These are phyloP conservation scores for Ginglymostoma cirratum DNA, from an alignment of 2,113 vertebrate species.

Conservation along the genomic window DNA sequence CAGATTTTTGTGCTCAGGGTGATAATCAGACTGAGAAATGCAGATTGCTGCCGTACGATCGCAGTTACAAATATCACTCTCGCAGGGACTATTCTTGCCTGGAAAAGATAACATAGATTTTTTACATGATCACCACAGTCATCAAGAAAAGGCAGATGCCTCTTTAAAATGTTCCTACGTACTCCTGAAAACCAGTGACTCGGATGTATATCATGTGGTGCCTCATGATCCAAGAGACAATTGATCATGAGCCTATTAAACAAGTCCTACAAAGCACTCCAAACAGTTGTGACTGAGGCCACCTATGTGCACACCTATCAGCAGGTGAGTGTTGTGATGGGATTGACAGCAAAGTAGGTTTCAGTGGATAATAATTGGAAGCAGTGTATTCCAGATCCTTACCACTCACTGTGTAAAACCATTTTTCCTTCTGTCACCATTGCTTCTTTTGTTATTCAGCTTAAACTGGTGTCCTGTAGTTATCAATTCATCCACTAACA, in stretches of 20 bases:
- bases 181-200: not conserved
- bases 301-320: not conserved
- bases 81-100: slow-evolving; percentile 65
- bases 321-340: not conserved
- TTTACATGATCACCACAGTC: not conserved
- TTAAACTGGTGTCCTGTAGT: too few relatives aligned
- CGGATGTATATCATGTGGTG: not conserved
- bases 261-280: not conserved
- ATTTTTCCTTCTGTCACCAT: not conserved
- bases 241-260: not conserved
- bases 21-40: slow-evolving; percentile 61
- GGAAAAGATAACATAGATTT: slow-evolving; percentile 21
- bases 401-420: not conserved
- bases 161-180: not conserved
- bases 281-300: not conserved
- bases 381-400: not conserved
- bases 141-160: not conserved
- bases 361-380: not conserved
- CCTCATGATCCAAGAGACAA: not conserved
- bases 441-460: too few relatives aligned
- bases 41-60: slow-evolving; percentile 69
- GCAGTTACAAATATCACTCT: slow-evolving; percentile 70
- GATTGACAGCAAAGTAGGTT: not conserved
- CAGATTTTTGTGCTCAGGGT: slow-evolving; percentile 47
- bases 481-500: too few relatives aligned